phyloP scores from a whole-genome alignment of 2,113 vertebrate genomes.

The Caracal caracal region DNA sequence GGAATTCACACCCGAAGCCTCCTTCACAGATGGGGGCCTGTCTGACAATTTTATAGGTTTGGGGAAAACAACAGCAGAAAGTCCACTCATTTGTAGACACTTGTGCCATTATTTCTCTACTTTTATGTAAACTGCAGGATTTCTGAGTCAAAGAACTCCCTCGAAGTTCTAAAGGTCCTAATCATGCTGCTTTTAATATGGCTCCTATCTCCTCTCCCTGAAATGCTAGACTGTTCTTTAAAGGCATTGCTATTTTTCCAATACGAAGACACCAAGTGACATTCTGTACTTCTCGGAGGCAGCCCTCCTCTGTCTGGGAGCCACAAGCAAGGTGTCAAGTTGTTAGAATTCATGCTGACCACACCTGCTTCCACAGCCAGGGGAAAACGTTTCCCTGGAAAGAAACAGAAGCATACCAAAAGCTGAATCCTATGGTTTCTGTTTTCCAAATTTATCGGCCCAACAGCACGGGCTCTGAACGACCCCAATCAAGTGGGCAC shows the following conservation, averaged over 20 bases:
- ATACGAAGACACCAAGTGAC: constrained; percentile 66
- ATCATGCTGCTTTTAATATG: not conserved
- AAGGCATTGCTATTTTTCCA: constrained; percentile 65
- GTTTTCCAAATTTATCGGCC: not conserved
- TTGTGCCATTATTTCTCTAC: not conserved
- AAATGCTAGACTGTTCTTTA: constrained; percentile 60
- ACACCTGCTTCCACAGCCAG: not conserved
- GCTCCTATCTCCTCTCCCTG: not conserved
- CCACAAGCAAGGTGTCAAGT: constrained; percentile 52
- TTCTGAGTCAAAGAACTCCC: not conserved
- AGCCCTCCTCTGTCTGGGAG: constrained; percentile 61
- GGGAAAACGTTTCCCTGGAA: constrained; percentile 41
- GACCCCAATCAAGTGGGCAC: not conserved
- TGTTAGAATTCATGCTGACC: constrained; percentile 68
- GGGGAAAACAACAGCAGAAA: not conserved
- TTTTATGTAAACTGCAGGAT: not conserved
- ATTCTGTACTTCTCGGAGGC: constrained; percentile 41
- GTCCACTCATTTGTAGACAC: not conserved
- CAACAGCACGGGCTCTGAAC: not conserved
- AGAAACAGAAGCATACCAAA: not conserved
- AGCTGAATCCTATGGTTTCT: not conserved
- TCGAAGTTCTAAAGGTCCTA: not conserved
- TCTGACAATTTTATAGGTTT: not conserved
- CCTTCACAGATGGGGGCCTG: not conserved
- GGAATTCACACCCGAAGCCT: too few species aligned